Conservation (phyloP, 2,888 invertebrate species). For the Marasmarcha lunaedactyla region DNA sequence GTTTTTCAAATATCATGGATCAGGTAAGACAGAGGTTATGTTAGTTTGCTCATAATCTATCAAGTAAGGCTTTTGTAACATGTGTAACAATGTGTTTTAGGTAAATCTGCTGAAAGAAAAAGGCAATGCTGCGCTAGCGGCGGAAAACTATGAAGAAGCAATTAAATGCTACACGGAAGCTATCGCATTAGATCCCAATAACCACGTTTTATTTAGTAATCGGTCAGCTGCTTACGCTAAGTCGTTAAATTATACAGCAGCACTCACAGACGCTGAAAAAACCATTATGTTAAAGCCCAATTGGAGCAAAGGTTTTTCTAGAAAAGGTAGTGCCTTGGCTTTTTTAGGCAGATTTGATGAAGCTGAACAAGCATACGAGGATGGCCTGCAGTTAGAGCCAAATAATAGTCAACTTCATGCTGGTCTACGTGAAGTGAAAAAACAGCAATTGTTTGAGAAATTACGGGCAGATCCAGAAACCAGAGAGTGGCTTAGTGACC, state of each 20-base stretch:
- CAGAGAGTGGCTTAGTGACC: conserved; percentile 78
- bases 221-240: conserved; percentile 92
- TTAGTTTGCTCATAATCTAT: conserved; percentile 20
- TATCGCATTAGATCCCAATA: conserved; percentile 80
- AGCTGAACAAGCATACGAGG: conserved; percentile 81
- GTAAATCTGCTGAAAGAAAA: conserved; percentile 85
- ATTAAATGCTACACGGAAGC: conserved; percentile 84
- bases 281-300: conserved; percentile 83
- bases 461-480: conserved; percentile 77
- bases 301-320: conserved; percentile 91
- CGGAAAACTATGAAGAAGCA: conserved; percentile 83
- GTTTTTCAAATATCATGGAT: conserved; percentile 37
- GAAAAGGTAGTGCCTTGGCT: conserved; percentile 88
- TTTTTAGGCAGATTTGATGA: conserved; percentile 81
- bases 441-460: conserved; percentile 64
- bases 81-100: conserved; percentile 52
- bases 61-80: conserved; percentile 13
- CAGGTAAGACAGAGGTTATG: conserved; percentile 57
- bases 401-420: conserved; percentile 77
- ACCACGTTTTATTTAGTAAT: conserved; percentile 92
- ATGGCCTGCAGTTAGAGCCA: conserved; percentile 77
- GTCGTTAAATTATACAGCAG: conserved; percentile 77
- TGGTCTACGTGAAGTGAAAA: conserved; percentile 74
- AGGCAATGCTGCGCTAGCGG: conserved; percentile 86
- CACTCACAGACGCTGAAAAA: conserved; percentile 87